Base-by-base conservation (phyloP, 2,797 vertebrate genomes). In the Pseudomugil tenellus region DNA sequence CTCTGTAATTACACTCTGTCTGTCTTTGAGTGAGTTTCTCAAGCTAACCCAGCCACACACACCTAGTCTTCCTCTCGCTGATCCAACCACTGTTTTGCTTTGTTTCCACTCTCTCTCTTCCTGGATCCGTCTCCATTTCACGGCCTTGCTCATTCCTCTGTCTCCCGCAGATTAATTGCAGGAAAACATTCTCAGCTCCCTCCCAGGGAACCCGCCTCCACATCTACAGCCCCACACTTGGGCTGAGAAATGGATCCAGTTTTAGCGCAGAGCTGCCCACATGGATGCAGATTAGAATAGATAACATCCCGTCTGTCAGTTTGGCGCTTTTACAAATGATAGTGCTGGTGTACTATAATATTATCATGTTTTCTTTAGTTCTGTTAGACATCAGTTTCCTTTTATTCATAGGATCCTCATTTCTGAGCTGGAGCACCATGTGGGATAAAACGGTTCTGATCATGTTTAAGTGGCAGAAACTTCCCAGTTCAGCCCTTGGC, bases 161-260 rank as follows among this genome's bases (percentile, higher is more conserved):
- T 84, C 72, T 88, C 72, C 64, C 68, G 77, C 81, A 87, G 84
- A 85, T 88, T 90, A 87, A 90, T 88, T 88, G 79, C 48, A 1
- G 6, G 73, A 11, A 80, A 84, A 48, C 76, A 83, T 83, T 80
- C 83, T 49, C 79, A 73, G 75, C 76, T 73, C 69, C 73, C 71
- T 86, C 86, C 63, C 65, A 32, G 76, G 73, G 73, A 84, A n/a
- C 7, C 62, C 64, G 72, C 69, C 75, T 79, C 75, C 76, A 46
- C 66, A 31, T 79, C 81, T 29, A 55, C 74, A 64, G 51, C 68
- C 68, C 67, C 28, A 46, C 74, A 77, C 74, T 13, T 3, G 31
- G 62, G 70, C 51, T 79, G 72, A 79, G 76, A 70, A 74, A 79
- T 79, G 67, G 71, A 76, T 62, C 32, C 6, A 54, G 67, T 83